Base-by-base conservation (phyloP, 2,888 invertebrate genomes). In the Acleris sparsana region DNA sequence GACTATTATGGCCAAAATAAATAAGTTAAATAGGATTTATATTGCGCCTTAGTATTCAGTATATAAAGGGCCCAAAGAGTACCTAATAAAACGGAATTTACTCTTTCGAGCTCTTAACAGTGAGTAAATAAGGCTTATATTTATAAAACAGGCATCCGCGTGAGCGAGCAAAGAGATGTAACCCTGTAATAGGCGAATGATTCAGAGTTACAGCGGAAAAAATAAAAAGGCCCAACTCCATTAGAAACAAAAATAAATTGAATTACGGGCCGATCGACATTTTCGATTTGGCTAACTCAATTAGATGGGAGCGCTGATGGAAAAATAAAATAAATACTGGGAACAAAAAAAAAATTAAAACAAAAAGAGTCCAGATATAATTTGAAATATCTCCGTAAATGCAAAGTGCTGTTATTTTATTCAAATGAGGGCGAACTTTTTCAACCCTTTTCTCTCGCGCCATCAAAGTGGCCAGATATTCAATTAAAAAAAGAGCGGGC, bases 351-450 rank as follows among this genome's bases (percentile, higher is more conserved):
- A 91, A 91, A 91, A 86, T 87, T 85, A 85, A 91, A 90, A 68
- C 84, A 84, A 88, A 89, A 88, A 86, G 87, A 88, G 89, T 89
- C 88, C 89, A 92, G 92, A 92, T 92, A 92, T 92, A 92, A 92
- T 92, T 92, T 91, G 91, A 91, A 92, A 92, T 92, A 92, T 92
- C 92, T 90, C 89, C 89, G 92, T 90, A 92, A 92, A 92, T 91
- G 92, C 90, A 91, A 92, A 92, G 91, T 91, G 90, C 90, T 92
- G 92, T 92, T 92, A 92, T 92, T 92, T 92, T 92, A 92, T 92
- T 92, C 92, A 92, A 92, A 92, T 92, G 92, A 92, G 92, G 89
- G 85, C 80, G 85, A 91, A 89, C 87, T 91, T 92, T 92, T 89
- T 79, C 83, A 90, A 87, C 90, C 92, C 87, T 88, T 91, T 90